Percentiles rank a stretch among this genome's conserved stretches.
Evolutionary conservation across 2,113 vertebrate genomes (phyloP).

Genomic region (Pao palembangensis): DNA sequence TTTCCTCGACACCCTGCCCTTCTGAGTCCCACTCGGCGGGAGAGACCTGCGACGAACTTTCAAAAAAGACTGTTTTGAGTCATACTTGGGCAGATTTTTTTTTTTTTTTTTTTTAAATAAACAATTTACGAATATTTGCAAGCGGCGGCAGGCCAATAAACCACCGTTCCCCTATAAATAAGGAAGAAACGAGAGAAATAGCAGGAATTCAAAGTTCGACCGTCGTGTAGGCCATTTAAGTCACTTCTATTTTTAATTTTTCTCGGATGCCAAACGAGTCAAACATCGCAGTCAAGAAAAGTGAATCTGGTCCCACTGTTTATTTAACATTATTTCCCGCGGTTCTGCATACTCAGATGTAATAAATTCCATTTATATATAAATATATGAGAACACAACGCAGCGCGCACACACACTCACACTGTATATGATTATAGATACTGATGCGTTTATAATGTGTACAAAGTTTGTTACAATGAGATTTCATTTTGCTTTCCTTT

Average conservation of each 20-base stretch:
- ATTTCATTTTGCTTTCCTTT: conserved; percentile 70
- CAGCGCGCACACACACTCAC: conserved; percentile 10
- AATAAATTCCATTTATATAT: conserved; percentile 76
- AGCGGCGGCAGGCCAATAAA: conserved; percentile 67
- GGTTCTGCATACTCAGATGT: conserved; percentile 82
- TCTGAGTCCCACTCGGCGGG: conserved; percentile 75
- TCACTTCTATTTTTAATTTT: conserved; percentile 10
- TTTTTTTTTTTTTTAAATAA: conserved; percentile 23
- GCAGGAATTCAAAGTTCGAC: conserved; percentile 60
- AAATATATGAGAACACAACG: not conserved
- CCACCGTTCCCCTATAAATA: conserved; percentile 64
- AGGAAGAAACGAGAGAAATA: conserved; percentile 65
- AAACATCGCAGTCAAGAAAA: conserved; percentile 53
- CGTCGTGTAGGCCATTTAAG: conserved; percentile 46
- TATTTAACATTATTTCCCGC: conserved; percentile 78
- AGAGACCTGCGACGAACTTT: conserved; percentile 71
- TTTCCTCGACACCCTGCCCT: conserved; percentile 97
- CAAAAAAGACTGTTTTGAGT: conserved; percentile 63
- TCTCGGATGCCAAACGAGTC: conserved; percentile 56
- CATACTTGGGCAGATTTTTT: conserved; percentile 50
- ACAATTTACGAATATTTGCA: conserved; percentile 65
- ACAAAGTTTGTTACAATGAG: conserved; percentile 89
- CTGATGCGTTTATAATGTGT: conserved; percentile 84
- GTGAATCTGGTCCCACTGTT: conserved; percentile 46
- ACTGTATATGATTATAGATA: conserved; percentile 77